Evolutionary conservation across 2,888 invertebrate genomes (phyloP).

Genomic region (Lepidocyrtinus sp.): DNA sequence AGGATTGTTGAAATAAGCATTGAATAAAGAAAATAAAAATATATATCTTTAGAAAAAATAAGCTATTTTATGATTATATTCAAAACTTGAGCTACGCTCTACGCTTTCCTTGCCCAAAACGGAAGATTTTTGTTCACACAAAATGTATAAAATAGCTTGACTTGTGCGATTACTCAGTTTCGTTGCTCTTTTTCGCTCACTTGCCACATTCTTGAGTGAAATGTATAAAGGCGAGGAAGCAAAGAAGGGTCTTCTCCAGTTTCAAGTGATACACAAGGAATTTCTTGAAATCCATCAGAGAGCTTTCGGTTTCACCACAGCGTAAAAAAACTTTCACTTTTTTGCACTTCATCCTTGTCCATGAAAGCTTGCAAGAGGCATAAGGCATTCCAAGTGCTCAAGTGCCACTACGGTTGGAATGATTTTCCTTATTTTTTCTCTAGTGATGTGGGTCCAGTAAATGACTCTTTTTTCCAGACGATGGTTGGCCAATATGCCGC

Average conservation of each 20-base stretch:
- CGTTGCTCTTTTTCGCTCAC: slow-evolving; percentile 23
- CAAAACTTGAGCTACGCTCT: background rate
- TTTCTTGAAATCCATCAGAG: slow-evolving; percentile 5
- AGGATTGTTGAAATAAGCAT: background rate
- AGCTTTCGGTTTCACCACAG: background rate
- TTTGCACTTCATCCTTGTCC: background rate
- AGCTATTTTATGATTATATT: background rate
- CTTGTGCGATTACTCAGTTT: slow-evolving; percentile 3
- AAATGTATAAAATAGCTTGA: slow-evolving; percentile 4
- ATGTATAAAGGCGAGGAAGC: background rate
- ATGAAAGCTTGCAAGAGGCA: background rate
- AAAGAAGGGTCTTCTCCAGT: slow-evolving; percentile 34
- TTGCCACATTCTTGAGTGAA: slow-evolving; percentile 40
- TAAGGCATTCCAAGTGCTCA: background rate
- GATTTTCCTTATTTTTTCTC: slow-evolving; percentile 5
- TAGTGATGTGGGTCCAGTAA: slow-evolving; percentile 35
- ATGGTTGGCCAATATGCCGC: slow-evolving; percentile 27
- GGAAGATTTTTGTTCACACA: background rate
- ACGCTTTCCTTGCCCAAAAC: background rate
- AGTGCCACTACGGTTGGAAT: slow-evolving; percentile 8
- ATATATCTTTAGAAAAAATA: background rate
- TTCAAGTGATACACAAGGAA: slow-evolving; percentile 27
- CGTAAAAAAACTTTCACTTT: slow-evolving; percentile 6
- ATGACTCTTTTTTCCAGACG: slow-evolving; percentile 25
- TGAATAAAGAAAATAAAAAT: background rate